Percentiles rank a stretch among this genome's conserved stretches.
phyloP scores from a whole-genome alignment of 2,113 vertebrate genomes.

The Montifringilla adamsi region DNA sequence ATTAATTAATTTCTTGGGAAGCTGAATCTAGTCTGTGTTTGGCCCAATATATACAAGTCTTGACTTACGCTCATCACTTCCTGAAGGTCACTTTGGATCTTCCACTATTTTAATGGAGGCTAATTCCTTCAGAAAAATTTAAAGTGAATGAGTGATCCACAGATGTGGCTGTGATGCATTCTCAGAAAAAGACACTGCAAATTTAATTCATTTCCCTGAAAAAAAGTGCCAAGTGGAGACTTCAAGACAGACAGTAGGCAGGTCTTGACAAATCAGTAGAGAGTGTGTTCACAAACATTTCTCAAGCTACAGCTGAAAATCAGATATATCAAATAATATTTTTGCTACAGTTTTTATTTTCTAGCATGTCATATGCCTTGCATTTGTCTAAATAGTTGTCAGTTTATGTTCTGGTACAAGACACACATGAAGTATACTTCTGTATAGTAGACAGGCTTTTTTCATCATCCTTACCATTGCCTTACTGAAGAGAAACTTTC shows the following conservation, averaged over 20 bases:
- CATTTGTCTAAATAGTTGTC: background rate
- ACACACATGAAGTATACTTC: background rate
- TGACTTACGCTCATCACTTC: background rate
- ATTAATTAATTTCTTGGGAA: accelerated
- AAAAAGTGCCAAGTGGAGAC: background rate
- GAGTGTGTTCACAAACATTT: background rate
- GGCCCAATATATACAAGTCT: background rate
- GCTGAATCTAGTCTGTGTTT: background rate
- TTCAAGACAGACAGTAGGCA: background rate
- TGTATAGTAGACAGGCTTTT: background rate
- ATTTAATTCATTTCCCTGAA: background rate
- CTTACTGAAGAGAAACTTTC: background rate
- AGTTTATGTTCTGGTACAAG: background rate
- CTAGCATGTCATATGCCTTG: background rate
- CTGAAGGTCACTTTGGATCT: background rate
- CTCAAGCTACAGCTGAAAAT: background rate
- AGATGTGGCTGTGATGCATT: background rate
- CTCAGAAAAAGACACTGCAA: background rate
- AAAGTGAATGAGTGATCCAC: background rate
- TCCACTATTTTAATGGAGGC: background rate
- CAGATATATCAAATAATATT: background rate
- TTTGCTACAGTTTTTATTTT: background rate
- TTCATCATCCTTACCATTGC: background rate
- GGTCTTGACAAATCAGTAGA: background rate
- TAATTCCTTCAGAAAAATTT: background rate